A percentile compares a stretch with the other conserved stretches of the same genome.
These are phyloP conservation scores for Psittacula echo DNA, from an alignment of 2,797 vertebrate genomes.

Conservation along the genomic window DNA sequence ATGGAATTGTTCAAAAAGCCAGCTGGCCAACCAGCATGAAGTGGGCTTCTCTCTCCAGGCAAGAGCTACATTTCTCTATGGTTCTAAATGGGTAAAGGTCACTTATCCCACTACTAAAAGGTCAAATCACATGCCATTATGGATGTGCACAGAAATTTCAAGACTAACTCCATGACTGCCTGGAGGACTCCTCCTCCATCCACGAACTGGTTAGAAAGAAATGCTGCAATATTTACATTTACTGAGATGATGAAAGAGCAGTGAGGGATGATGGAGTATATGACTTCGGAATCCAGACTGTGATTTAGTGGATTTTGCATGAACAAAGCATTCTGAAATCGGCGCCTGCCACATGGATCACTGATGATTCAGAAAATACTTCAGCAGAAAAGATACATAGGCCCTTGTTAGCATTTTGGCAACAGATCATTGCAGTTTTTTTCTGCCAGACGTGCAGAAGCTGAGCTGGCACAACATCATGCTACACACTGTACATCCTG, in stretches of 20 bases:
- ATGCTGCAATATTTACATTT: constrained; percentile 9
- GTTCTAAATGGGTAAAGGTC: neutral
- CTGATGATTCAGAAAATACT: constrained; percentile 52
- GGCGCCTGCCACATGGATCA: constrained; percentile 44
- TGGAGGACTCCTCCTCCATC: neutral
- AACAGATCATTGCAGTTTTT: neutral
- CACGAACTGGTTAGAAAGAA: neutral
- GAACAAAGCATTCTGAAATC: constrained; percentile 62
- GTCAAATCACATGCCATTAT: rapidly evolving
- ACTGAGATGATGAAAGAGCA: constrained; percentile 41
- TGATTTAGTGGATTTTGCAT: constrained; percentile 50
- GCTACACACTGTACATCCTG: constrained; percentile 34
- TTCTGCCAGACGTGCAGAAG: constrained; percentile 56
- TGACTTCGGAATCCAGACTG: neutral
- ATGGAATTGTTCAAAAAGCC: neutral
- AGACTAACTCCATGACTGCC: neutral
- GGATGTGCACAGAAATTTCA: neutral
- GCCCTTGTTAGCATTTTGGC: constrained; percentile 65
- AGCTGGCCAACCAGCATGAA: neutral
- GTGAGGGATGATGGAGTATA: neutral
- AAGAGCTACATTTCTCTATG: neutral
- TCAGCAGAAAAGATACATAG: constrained; percentile 25
- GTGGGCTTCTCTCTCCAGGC: neutral
- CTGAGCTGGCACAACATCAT: constrained; percentile 45
- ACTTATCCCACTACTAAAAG: neutral